A percentile compares a stretch with the other conserved stretches of the same genome.
phyloP scores from a whole-genome alignment of 2,888 invertebrate species.

The Aporophyla lueneburgensis region DNA sequence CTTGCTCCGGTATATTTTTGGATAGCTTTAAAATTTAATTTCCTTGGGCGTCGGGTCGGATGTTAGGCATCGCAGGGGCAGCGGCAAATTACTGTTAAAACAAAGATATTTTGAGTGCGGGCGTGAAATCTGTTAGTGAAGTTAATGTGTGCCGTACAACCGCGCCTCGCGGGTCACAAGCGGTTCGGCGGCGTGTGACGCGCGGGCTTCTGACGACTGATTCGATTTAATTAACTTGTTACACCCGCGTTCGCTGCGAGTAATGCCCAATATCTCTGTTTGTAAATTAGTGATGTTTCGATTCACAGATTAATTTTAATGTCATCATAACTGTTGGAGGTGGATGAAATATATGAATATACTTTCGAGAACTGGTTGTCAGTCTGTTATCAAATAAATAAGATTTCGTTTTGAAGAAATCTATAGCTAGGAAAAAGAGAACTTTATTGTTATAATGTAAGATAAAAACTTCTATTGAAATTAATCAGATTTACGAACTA shows the following conservation, averaged over 20 bases:
- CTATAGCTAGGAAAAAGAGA: background rate
- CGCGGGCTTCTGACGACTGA: constrained; percentile 75
- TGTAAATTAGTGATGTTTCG: constrained; percentile 31
- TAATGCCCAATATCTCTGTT: constrained; percentile 33
- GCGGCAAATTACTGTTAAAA: constrained; percentile 68
- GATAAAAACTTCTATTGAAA: background rate
- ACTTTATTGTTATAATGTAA: background rate
- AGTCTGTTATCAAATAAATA: background rate
- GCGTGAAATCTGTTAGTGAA: constrained; percentile 70
- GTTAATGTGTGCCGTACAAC: constrained; percentile 18
- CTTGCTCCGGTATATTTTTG: constrained; percentile 61
- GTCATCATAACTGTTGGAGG: background rate
- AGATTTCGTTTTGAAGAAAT: background rate
- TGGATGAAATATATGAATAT: background rate
- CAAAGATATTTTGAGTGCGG: constrained; percentile 69
- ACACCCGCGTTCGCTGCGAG: constrained; percentile 65
- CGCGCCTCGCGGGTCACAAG: background rate
- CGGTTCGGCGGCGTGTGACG: constrained; percentile 31
- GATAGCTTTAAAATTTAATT: constrained; percentile 74
- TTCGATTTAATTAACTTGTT: constrained; percentile 83
- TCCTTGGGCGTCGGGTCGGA: constrained; percentile 66
- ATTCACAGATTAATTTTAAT: constrained; percentile 17
- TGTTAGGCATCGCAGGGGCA: constrained; percentile 63
- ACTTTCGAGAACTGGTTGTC: background rate
- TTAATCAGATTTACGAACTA: constrained; percentile 3